Evolutionary conservation across 2,113 vertebrate species (phyloP).

Genomic region (Calidris pygmaea): DNA sequence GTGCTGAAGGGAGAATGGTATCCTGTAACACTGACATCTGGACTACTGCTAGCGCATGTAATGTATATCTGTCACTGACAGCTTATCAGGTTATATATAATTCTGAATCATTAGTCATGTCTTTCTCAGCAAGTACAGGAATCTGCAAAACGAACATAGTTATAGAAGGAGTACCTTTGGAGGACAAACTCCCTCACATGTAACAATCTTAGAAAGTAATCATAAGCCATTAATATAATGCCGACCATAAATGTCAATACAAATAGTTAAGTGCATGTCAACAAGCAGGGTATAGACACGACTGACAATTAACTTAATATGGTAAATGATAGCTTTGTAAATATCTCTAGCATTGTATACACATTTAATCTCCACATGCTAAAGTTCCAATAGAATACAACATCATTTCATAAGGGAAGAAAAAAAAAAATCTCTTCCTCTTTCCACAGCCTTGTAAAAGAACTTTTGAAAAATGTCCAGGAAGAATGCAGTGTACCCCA

Average conservation of each 20-base stretch:
- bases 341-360: slow-evolving; percentile 29
- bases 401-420: slow-evolving; percentile 13
- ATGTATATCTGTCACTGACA: slow-evolving; percentile 61
- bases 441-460: slow-evolving; percentile 66
- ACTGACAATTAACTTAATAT: not conserved
- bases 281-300: not conserved
- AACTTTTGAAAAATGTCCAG: slow-evolving; percentile 49
- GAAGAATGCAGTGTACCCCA: slow-evolving; percentile 58
- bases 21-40: slow-evolving; percentile 51
- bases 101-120: slow-evolving; percentile 65
- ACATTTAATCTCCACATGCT: slow-evolving; percentile 4
- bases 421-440: slow-evolving; percentile 26
- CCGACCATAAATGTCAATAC: slow-evolving; percentile 28
- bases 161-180: slow-evolving; percentile 25
- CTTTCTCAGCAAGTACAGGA: slow-evolving; percentile 45
- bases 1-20: slow-evolving; percentile 19
- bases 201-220: slow-evolving; percentile 25
- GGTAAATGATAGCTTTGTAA: slow-evolving; percentile 57
- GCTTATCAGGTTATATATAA: slow-evolving; percentile 63
- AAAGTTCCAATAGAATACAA: slow-evolving; percentile 1
- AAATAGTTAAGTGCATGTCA: slow-evolving; percentile 31
- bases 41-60: slow-evolving; percentile 8
- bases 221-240: slow-evolving; percentile 32
- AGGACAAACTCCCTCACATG: slow-evolving; percentile 29
- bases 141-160: slow-evolving; percentile 38